A percentile compares a stretch with the other conserved stretches of the same genome.
Evolutionary conservation across 2,113 vertebrate species (phyloP).

Genomic region (Oreochromis spilurus): DNA sequence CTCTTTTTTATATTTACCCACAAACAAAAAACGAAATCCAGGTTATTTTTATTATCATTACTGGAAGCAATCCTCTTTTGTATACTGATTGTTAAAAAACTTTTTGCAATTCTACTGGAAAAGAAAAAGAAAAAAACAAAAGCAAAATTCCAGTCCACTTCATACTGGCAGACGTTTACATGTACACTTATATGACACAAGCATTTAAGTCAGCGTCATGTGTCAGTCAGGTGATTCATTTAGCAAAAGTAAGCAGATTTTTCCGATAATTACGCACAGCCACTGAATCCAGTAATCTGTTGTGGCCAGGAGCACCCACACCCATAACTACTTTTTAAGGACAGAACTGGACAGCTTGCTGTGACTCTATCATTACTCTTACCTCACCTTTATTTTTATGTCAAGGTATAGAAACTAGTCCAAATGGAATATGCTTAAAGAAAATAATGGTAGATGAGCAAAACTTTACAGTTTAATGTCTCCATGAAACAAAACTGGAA

Average conservation of each 20-base stretch:
- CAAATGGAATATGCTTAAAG: neutral
- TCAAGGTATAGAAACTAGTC: neutral
- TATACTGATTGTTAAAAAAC: no score
- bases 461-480: neutral
- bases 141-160: neutral
- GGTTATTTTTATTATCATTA: neutral
- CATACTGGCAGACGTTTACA: neutral
- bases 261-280: neutral
- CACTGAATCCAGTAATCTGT: neutral
- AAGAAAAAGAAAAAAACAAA: no score
- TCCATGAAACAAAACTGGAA: neutral
- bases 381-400: neutral
- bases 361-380: neutral
- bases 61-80: no score
- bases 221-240: neutral
- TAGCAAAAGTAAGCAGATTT: neutral
- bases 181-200: neutral
- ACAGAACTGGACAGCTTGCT: neutral
- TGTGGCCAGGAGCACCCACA: neutral
- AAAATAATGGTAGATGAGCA: neutral
- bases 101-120: no score
- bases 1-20: no score
- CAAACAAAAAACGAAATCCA: no score
- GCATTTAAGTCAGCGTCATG: neutral
- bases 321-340: neutral